Percentiles rank a stretch among this genome's conserved stretches.
Evolutionary conservation across 2,888 invertebrate species (phyloP).

Genomic region (Mellilla xanthometata): DNA sequence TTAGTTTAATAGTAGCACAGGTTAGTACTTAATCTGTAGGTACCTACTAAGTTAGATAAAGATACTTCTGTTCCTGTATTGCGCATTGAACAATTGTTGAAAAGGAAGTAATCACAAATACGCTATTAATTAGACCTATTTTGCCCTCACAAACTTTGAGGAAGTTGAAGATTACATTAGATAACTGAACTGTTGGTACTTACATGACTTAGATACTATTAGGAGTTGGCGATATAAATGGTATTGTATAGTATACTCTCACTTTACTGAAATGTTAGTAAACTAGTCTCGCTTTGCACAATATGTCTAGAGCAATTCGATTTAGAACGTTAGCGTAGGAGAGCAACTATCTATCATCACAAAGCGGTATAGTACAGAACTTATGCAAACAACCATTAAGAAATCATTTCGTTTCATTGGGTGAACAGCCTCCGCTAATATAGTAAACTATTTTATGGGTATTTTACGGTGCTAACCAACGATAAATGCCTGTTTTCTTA

Average conservation of each 20-base stretch:
- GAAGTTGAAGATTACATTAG: conserved; percentile 7
- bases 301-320: conserved; percentile 5
- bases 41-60: background rate
- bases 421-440: background rate
- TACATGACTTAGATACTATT: background rate
- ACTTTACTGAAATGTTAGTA: conserved; percentile 7
- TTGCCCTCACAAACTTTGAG: conserved; percentile 10
- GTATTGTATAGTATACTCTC: background rate
- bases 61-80: conserved; percentile 23
- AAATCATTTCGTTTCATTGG: conserved; percentile 5
- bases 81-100: conserved; percentile 22
- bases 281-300: conserved; percentile 6
- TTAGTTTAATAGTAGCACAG: too few species aligned
- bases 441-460: conserved; percentile 6
- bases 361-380: conserved; percentile 1
- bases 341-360: conserved; percentile 8
- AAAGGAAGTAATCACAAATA: conserved; percentile 13
- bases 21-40: too few species aligned
- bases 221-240: background rate
- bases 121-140: conserved; percentile 10
- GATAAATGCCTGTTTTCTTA: conserved; percentile 21
- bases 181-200: background rate
- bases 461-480: conserved; percentile 10
- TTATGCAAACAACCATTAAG: conserved; percentile 11
- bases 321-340: conserved; percentile 2